These are phyloP conservation scores for Eupithecia pulchellata DNA, from an alignment of 2,888 invertebrate genomes.

Conservation along the genomic window DNA sequence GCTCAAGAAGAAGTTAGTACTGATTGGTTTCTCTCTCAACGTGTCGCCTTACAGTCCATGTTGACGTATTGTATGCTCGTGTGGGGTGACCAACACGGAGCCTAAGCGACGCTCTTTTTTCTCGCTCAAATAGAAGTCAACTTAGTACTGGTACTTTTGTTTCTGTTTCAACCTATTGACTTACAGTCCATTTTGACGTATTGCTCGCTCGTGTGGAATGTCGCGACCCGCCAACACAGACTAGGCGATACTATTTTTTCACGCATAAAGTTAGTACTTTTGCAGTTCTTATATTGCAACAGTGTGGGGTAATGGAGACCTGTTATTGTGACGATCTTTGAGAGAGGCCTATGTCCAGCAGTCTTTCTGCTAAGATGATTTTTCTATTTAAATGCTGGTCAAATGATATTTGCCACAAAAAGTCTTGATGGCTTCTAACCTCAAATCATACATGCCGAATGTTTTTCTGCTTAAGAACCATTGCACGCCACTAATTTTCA, in stretches of 20 bases:
- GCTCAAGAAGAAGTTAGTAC: conserved; percentile 97
- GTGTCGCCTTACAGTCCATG: neutral
- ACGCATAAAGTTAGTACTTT: neutral
- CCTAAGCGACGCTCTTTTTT: neutral
- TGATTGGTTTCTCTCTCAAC: neutral
- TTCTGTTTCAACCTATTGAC: too few species aligned
- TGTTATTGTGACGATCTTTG: neutral
- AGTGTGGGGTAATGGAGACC: too few species aligned
- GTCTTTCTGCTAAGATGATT: too few species aligned
- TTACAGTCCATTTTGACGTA: too few species aligned
- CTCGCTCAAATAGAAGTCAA: conserved; percentile 85
- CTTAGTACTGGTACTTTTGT: conserved; percentile 78
- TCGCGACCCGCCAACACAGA: neutral
- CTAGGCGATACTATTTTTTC: neutral
- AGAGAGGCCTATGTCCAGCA: neutral
- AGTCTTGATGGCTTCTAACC: neutral
- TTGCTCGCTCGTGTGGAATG: too few species aligned
- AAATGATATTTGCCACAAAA: too few species aligned
- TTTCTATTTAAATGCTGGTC: too few species aligned
- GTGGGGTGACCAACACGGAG: conserved; percentile 45
- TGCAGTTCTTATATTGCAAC: neutral
- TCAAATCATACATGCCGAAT: neutral
- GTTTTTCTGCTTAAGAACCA: neutral
- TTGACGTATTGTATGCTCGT: neutral
- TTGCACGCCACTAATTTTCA: neutral